phyloP scores from a whole-genome alignment of 1,140 invertebrate species.

The Propsilocerus akamusi region DNA sequence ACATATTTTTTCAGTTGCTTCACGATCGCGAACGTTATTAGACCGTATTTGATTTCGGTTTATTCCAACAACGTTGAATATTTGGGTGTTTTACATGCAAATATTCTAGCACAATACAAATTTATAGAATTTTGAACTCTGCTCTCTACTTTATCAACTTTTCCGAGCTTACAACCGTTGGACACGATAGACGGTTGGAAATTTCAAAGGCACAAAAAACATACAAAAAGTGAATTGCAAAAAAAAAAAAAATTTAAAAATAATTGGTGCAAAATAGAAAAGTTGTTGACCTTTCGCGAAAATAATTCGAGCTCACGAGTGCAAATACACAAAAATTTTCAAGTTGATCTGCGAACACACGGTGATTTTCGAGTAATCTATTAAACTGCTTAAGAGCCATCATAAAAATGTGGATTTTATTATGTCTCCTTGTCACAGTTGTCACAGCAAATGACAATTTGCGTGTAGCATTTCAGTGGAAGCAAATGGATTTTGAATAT shows the following conservation, averaged over 20 bases:
- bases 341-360: background rate
- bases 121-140: no score
- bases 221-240: background rate
- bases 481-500: constrained; percentile 47
- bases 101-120: no score
- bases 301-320: background rate
- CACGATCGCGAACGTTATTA: background rate
- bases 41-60: no score
- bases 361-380: background rate
- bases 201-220: no score
- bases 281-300: background rate
- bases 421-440: constrained; percentile 4
- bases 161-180: no score
- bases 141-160: no score
- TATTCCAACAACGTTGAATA: no score
- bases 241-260: background rate
- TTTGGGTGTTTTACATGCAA: no score
- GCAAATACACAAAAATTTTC: background rate
- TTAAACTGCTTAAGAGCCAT: background rate
- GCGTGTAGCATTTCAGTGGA: constrained; percentile 47
- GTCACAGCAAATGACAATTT: constrained; percentile 37
- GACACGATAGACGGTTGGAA: no score
- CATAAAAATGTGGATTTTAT: background rate
- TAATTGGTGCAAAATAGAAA: background rate
- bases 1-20: background rate